These are phyloP conservation scores for Metellina segmentata DNA, from an alignment of 2,888 invertebrate species.

Conservation along the genomic window DNA sequence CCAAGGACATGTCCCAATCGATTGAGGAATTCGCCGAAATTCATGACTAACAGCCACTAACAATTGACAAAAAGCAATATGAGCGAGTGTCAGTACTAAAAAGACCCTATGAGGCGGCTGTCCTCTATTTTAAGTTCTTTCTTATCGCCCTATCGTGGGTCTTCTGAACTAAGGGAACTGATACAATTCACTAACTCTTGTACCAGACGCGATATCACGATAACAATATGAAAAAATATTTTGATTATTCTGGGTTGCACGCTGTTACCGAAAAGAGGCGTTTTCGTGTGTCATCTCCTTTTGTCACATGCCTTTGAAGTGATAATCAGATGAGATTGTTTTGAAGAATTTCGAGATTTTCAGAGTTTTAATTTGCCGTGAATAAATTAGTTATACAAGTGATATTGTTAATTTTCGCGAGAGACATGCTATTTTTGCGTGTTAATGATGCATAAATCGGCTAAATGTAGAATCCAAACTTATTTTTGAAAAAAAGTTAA, in stretches of 20 bases:
- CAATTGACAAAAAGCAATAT: slow-evolving; percentile 28
- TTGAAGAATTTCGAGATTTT: background rate
- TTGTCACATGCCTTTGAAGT: slow-evolving; percentile 23
- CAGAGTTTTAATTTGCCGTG: no score
- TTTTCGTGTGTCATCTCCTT: slow-evolving; percentile 24
- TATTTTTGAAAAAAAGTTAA: no score
- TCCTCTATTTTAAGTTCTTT: slow-evolving; percentile 4
- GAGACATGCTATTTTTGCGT: no score
- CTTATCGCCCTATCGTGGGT: slow-evolving; percentile 22
- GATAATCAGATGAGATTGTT: background rate
- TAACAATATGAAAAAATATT: slow-evolving; percentile 29
- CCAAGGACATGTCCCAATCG: slow-evolving; percentile 46
- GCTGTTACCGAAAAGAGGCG: slow-evolving; percentile 46
- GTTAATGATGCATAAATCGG: no score
- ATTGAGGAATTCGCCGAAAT: slow-evolving; percentile 19
- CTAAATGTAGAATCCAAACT: no score
- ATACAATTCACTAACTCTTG: slow-evolving; percentile 26
- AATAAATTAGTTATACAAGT: no score
- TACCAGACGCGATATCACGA: slow-evolving; percentile 1
- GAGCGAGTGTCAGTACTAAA: slow-evolving; percentile 1
- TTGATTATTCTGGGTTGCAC: slow-evolving; percentile 8
- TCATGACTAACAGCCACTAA: slow-evolving; percentile 15
- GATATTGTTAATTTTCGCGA: no score
- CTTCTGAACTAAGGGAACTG: slow-evolving; percentile 7
- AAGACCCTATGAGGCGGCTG: background rate